Base-by-base conservation (phyloP, 2,888 invertebrate species). In the Carabus problematicus region DNA sequence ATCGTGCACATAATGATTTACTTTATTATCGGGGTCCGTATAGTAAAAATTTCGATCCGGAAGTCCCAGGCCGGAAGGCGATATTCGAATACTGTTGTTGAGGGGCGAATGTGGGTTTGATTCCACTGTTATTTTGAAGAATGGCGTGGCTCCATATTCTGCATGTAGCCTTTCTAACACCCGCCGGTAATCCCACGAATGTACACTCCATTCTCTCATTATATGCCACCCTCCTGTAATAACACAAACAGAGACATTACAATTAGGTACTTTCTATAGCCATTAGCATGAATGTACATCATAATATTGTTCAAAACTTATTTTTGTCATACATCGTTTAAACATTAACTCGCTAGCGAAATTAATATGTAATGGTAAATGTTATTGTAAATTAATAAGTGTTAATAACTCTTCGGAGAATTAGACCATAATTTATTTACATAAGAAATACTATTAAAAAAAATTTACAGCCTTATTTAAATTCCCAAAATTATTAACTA, bases 61-160 rank as follows among this genome's bases (percentile, higher is more conserved):
- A 66, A 87, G 79, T 1, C 86, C 86, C 69, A 87, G 79, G 8
- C 85, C 86, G 3, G 84, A 80, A 11, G 86, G 85, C 43, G 83
- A 83, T 63, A 87, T 82, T 80, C 85, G 79, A 64, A 86, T 85
- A 66, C 83, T 83, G 73, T 83, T 83, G 59, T 80, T 78, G 1
- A 79, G 78, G 1, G 83, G 82, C 63, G 79, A 75, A 52, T 77
- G 76, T 1, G 85, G 83, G 76, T 86, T 84, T 1, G 85, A 83
- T 45, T 83, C 83, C 9, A 86, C 85, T 14, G 81, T 77, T 12
- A 86, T 80, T 73, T 81, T 79, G 77, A 87, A 86, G 76, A 83
- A 87, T 0, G 86, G 84, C 3, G 82, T 78, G 1, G 83, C 84
- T 16, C 84, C 84, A 72, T 83, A 84, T 52, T 81, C 78, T 0